A percentile compares a stretch with the other conserved stretches of the same genome.
Evolutionary conservation across 2,888 invertebrate species (phyloP).

Genomic region (Gymnocheta viridis): DNA sequence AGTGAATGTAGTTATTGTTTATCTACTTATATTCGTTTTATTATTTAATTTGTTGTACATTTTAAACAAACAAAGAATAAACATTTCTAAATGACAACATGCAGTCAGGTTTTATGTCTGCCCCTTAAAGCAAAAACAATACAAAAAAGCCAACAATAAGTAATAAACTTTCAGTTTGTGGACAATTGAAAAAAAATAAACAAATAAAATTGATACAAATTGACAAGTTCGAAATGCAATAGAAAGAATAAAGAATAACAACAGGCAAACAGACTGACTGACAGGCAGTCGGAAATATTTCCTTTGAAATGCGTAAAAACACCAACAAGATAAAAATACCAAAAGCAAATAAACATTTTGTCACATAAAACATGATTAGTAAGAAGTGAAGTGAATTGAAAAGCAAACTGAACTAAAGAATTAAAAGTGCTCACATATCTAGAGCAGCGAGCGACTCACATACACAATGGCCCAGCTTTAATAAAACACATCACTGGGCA

Average conservation of each 20-base stretch:
- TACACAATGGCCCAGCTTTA: too few relatives aligned
- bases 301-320: not conserved
- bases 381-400: not conserved
- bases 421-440: not conserved
- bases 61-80: slow-evolving; percentile 13
- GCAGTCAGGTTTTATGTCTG: not conserved
- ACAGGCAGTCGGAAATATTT: slow-evolving; percentile 4
- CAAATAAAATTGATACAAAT: slow-evolving; percentile 40
- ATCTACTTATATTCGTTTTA: not conserved
- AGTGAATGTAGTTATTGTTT: slow-evolving; percentile 17
- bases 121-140: not conserved
- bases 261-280: slow-evolving; percentile 5
- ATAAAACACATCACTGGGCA: too few relatives aligned
- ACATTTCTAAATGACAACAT: slow-evolving; percentile 13
- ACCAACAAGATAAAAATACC: not conserved
- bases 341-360: slow-evolving; percentile 1
- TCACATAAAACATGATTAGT: not conserved
- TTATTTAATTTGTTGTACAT: not conserved
- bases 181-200: not conserved
- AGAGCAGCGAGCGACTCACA: not conserved
- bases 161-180: not conserved
- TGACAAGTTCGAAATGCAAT: slow-evolving; percentile 42
- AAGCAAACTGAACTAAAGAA: not conserved
- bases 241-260: not conserved
- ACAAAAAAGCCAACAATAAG: not conserved